Evolutionary conservation across 2,113 vertebrate species (phyloP), one percentile per base, ranked within the genome.

Genomic region (Tetraodon nigroviridis): DNA sequence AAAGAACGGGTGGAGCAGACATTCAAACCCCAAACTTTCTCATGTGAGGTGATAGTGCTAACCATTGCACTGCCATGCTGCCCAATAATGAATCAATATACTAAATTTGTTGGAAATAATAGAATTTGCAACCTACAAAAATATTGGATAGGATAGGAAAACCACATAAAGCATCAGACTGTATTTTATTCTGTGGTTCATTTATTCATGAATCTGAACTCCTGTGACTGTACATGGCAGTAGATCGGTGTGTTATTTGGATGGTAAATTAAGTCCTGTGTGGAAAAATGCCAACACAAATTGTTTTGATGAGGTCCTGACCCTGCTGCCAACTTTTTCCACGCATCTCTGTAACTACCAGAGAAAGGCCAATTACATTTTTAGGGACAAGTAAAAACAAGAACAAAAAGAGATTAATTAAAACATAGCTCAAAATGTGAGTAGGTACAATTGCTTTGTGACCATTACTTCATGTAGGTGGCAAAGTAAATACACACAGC

Each of bases 351-450:
- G 44, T 42, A 64, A 75, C 58, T 73, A 58, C 71, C 66, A 67
- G 41, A 75, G 51, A 58, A 60, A 59, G 61, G 72, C 64, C 67
- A 68, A 78, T 71, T 63, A 80, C 22, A 78, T 80, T 78, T 71
- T 68, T 49, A 62, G 51, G 41, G 58, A 71, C 59, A 55, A 67
- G 62, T 58, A 37, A 52, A 63, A 71, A 75, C 64, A 75, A 41
- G 54, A 74, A 61, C 57, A 44, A 73, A 55, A 62, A 52, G 55
- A 42, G 32, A 46, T 58, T 63, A 73, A 74, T 62, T 56, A 73
- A 47, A 52, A 55, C 8, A 44, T 29, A 10, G 45, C 58, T 68
- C 61, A 71, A 65, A 58, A 47, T 51, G 32, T 56, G 32, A 22
- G 47, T 15, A 44, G 6, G 61, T 18, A 68, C 62, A 75, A 78